A percentile compares a stretch with the other conserved stretches of the same genome.
These are phyloP conservation scores for Semotilus atromaculatus DNA, from an alignment of 2,797 vertebrate species.

Conservation along the genomic window DNA sequence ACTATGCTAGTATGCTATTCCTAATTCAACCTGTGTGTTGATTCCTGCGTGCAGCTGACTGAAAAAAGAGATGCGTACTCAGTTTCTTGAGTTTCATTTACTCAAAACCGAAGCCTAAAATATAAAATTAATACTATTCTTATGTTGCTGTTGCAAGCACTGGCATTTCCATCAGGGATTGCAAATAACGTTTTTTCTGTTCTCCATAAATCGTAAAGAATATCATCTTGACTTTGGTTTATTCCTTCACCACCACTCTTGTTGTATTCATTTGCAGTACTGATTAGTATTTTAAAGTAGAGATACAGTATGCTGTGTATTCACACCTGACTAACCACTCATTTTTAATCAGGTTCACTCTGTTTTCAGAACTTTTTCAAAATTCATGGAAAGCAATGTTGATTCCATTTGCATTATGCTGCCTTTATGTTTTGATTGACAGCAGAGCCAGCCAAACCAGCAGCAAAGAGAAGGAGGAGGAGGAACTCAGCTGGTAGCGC, in stretches of 20 bases:
- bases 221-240: neutral
- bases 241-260: neutral
- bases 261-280: neutral
- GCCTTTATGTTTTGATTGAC: slow-evolving; percentile 44
- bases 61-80: neutral
- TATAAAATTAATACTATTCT: neutral
- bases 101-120: neutral
- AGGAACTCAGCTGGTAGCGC: slow-evolving; percentile 99
- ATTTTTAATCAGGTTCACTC: neutral
- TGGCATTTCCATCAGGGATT: neutral
- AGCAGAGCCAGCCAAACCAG: slow-evolving; percentile 95
- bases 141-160: neutral
- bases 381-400: neutral
- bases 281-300: slow-evolving; percentile 12
- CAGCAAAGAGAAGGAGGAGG: slow-evolving; percentile 96
- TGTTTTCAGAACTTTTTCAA: neutral
- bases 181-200: neutral
- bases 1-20: slow-evolving; percentile 2
- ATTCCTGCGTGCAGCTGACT: neutral
- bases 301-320: slow-evolving; percentile 2
- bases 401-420: slow-evolving; percentile 7
- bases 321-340: neutral
- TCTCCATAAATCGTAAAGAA: neutral
- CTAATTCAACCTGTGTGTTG: neutral
- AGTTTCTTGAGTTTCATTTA: neutral